Evolutionary conservation across 2,888 invertebrate species (phyloP).

Genomic region (Cheilosia impressa): DNA sequence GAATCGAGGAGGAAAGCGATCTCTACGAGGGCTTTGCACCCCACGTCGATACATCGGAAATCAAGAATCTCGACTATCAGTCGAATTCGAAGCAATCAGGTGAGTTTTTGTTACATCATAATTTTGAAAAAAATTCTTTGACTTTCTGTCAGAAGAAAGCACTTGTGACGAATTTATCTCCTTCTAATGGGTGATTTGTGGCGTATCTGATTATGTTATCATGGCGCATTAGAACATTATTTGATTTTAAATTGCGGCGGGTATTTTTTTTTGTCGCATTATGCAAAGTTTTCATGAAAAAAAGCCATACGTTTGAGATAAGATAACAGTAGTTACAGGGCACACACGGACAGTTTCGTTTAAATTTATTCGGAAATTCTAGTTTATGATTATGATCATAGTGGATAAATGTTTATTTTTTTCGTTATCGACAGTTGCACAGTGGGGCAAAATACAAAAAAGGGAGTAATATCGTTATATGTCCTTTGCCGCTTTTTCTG

Average conservation of each 20-base stretch:
- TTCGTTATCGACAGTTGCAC: too few species aligned
- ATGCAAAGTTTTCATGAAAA: conserved; percentile 6
- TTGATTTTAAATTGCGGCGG: not conserved
- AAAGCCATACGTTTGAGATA: not conserved
- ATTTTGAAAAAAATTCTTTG: not conserved
- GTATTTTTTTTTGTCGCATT: conserved; percentile 11
- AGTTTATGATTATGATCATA: too few species aligned
- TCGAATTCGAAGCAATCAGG: conserved; percentile 82
- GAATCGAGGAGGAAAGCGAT: conserved; percentile 90
- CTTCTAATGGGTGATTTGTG: not conserved
- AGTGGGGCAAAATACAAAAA: too few species aligned
- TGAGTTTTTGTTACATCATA: conserved; percentile 75
- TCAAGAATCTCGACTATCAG: conserved; percentile 85
- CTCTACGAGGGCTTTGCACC: conserved; percentile 91
- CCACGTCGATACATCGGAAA: conserved; percentile 91
- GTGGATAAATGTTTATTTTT: too few species aligned
- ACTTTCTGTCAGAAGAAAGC: not conserved
- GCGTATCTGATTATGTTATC: conserved; percentile 7
- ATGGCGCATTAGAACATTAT: not conserved
- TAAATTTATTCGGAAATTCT: too few species aligned
- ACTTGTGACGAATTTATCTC: not conserved
- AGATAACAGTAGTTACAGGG: conserved; percentile 1
- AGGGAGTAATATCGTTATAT: too few species aligned
- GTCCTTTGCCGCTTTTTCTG: too few species aligned
- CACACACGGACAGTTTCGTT: not conserved